Evolutionary conservation across 2,797 vertebrate species (phyloP).

Genomic region (Sebastes melanostomus): DNA sequence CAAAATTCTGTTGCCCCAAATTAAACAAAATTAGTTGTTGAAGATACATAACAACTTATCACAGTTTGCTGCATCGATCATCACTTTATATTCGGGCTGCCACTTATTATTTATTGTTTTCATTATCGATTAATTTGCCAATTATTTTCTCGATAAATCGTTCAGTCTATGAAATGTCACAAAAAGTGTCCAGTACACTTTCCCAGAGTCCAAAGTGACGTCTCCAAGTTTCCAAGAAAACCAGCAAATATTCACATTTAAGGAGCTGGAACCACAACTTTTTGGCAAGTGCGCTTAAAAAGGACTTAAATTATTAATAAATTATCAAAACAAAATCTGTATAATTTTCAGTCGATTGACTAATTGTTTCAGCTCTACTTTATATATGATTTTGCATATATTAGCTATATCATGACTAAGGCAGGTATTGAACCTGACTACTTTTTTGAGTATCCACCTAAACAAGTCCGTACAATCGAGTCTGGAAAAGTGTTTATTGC

Average conservation of each 20-base stretch:
- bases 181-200: not conserved
- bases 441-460: not conserved
- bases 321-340: too few relatives aligned
- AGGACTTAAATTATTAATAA: too few relatives aligned
- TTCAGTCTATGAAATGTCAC: not conserved
- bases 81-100: not conserved
- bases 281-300: too few relatives aligned
- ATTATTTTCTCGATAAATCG: fast-evolving
- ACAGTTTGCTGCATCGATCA: not conserved
- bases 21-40: not conserved
- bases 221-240: too few relatives aligned
- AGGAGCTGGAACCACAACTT: not conserved
- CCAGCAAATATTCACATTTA: not conserved
- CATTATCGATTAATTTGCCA: not conserved
- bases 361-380: not conserved
- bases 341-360: not conserved
- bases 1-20: not conserved
- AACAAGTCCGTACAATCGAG: not conserved
- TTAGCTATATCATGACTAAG: not conserved
- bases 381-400: not conserved
- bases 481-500: not conserved
- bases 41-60: not conserved
- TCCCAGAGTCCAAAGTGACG: not conserved
- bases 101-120: not conserved
- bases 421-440: too few relatives aligned